Conservation (phyloP, 2,797 vertebrate species). For the Tenualosa ilisha region DNA sequence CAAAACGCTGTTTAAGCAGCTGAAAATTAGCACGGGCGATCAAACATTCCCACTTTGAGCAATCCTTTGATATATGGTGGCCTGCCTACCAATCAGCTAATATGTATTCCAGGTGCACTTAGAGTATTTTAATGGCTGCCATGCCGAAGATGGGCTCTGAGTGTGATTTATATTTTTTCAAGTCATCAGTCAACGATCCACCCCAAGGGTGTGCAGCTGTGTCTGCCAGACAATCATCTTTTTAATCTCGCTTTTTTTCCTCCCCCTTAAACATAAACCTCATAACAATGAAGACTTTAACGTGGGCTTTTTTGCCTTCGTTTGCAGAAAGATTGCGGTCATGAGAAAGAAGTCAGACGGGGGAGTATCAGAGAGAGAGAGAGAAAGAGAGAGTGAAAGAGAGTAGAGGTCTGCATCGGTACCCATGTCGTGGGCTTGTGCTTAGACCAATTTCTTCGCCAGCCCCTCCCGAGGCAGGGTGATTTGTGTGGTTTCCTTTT, state of each 20-base stretch:
- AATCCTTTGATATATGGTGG: constrained; percentile 60
- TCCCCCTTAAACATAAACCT: background rate
- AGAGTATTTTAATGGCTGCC: constrained; percentile 70
- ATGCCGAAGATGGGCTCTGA: constrained; percentile 69
- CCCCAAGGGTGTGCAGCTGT: constrained; percentile 62
- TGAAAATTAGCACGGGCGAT: constrained; percentile 59
- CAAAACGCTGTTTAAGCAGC: constrained; percentile 62
- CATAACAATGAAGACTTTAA: constrained; percentile 18
- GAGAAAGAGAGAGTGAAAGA: background rate
- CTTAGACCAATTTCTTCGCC: constrained; percentile 71
- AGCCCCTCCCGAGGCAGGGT: constrained; percentile 62
- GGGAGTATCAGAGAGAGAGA: background rate
- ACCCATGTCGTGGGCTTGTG: constrained; percentile 63
- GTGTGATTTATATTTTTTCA: constrained; percentile 71
- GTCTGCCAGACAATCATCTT: constrained; percentile 18
- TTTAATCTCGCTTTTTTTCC: constrained; percentile 7
- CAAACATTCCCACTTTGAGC: constrained; percentile 58
- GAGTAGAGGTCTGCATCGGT: constrained; percentile 58
- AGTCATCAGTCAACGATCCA: constrained; percentile 69
- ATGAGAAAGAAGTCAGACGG: background rate
- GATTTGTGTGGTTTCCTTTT: constrained; percentile 70
- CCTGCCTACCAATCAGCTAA: constrained; percentile 67
- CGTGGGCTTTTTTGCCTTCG: background rate
- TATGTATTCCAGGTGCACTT: constrained; percentile 62
- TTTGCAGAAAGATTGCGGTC: constrained; percentile 15